phyloP scores from a whole-genome alignment of 2,797 vertebrate genomes.

The Cuculus canorus region DNA sequence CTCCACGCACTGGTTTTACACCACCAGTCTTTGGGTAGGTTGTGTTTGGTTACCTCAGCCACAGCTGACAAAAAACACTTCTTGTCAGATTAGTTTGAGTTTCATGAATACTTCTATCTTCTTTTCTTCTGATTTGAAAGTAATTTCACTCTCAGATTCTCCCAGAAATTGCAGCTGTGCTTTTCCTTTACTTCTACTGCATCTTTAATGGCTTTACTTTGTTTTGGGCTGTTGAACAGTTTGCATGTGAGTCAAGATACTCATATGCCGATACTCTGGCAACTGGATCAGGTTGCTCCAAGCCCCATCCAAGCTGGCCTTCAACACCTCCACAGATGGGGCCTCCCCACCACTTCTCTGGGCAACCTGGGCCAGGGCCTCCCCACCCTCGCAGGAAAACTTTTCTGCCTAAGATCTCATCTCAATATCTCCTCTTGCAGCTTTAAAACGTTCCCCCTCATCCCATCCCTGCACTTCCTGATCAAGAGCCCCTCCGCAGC shows the following conservation, averaged over 20 bases:
- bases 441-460: no score
- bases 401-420: no score
- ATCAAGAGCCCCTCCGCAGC: no score
- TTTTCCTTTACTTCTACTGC: not conserved
- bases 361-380: no score
- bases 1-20: rapidly evolving
- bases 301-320: no score
- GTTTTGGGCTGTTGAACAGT: not conserved
- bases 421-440: no score
- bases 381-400: no score
- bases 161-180: not conserved
- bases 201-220: not conserved
- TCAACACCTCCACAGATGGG: no score
- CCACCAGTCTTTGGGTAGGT: not conserved
- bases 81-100: not conserved
- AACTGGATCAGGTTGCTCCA: no score
- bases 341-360: no score
- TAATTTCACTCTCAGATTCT: not conserved
- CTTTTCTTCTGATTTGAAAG: not conserved
- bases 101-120: rapidly evolving
- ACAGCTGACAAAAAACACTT: not conserved
- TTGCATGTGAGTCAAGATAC: no score
- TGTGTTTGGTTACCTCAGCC: not conserved
- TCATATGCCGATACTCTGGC: not conserved
- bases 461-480: no score